These are phyloP conservation scores for Chorisops tibialis DNA, from an alignment of 2,888 invertebrate species.

Conservation along the genomic window DNA sequence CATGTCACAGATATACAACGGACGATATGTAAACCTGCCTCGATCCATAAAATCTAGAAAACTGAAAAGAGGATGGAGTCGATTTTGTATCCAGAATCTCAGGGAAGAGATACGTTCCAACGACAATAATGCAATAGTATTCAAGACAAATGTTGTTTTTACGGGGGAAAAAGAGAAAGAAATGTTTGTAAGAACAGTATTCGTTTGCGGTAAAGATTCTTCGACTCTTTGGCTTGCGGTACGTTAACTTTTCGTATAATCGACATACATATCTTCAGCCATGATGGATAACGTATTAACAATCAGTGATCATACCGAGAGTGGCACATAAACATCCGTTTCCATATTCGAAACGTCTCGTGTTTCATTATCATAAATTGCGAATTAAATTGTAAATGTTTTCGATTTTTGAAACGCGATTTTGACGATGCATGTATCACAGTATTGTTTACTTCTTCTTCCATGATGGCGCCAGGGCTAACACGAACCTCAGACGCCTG, in stretches of 20 bases:
- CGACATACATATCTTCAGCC: neutral
- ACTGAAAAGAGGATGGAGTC: no score
- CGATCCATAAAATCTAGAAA: neutral
- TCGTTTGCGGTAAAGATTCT: no score
- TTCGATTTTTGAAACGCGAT: neutral
- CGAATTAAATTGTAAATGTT: neutral
- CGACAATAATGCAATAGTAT: neutral
- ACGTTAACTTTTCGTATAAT: neutral
- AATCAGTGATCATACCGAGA: neutral
- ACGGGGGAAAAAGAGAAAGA: neutral
- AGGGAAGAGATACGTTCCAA: neutral
- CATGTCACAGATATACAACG: neutral
- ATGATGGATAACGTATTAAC: neutral
- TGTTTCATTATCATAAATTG: slow-evolving; percentile 3
- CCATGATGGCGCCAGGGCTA: no score
- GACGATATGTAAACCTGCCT: no score
- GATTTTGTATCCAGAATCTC: neutral
- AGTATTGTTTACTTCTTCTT: neutral
- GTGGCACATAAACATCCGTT: no score
- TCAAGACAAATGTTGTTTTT: neutral
- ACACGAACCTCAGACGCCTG: no score
- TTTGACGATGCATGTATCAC: neutral
- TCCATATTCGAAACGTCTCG: neutral
- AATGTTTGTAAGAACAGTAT: neutral
- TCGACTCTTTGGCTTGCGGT: neutral